Evolutionary conservation across 2,797 vertebrate species (phyloP).

Genomic region (Parambassis ranga): DNA sequence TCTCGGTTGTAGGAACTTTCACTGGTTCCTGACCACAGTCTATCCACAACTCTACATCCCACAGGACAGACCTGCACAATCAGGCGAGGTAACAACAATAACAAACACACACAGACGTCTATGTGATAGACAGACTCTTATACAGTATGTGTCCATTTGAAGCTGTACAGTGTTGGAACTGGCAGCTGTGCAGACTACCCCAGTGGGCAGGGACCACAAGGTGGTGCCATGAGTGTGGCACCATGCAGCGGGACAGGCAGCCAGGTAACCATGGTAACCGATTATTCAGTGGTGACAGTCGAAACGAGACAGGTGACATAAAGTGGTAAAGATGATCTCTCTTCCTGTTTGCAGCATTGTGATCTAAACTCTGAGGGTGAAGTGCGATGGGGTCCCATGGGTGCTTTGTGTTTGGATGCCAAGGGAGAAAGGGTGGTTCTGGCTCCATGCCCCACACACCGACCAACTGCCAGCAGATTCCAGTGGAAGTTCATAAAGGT

Average conservation of each 20-base stretch:
- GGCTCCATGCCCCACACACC: constrained; percentile 74
- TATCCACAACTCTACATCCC: constrained; percentile 83
- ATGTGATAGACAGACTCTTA: neutral
- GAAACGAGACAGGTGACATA: neutral
- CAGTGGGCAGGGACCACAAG: constrained; percentile 47
- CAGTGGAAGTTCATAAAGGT: constrained; percentile 87
- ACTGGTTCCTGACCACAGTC: constrained; percentile 87
- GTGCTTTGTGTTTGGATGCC: constrained; percentile 79
- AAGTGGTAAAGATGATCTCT: neutral
- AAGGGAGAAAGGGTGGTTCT: constrained; percentile 75
- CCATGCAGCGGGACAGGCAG: constrained; percentile 83
- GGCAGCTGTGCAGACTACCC: constrained; percentile 84
- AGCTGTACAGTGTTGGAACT: constrained; percentile 86
- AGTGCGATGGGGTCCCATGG: constrained; percentile 75
- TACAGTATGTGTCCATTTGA: constrained; percentile 54
- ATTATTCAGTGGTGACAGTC: neutral
- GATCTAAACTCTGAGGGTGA: constrained; percentile 81
- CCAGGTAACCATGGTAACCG: constrained; percentile 75
- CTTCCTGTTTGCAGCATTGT: constrained; percentile 76
- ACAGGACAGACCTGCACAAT: constrained; percentile 70
- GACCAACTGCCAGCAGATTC: constrained; percentile 53
- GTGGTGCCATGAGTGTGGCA: constrained; percentile 70
- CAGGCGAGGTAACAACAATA: constrained; percentile 64
- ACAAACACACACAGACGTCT: neutral
- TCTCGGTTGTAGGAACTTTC: constrained; percentile 85